A percentile compares a stretch with the other conserved stretches of the same genome.
Conservation (phyloP, 2,888 invertebrate species). For the Meiosimyza platycephala region DNA sequence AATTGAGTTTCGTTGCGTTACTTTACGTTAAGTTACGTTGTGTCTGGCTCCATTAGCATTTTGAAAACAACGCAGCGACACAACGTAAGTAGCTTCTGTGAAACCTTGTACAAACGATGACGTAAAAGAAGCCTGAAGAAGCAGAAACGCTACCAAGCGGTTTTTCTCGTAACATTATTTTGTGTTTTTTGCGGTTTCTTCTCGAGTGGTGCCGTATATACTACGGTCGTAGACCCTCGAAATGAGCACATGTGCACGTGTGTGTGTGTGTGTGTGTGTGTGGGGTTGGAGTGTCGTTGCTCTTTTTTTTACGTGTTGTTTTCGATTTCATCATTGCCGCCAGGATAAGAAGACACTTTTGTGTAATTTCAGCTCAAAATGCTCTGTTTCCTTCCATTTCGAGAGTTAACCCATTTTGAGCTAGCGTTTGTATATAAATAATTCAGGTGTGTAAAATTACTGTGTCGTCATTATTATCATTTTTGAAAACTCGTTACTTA, state of each 20-base stretch:
- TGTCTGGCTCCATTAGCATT: conserved; percentile 24
- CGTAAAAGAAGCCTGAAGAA: not conserved
- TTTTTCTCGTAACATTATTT: conserved; percentile 8
- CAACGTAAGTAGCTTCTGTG: conserved; percentile 16
- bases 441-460: too few relatives aligned
- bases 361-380: conserved; percentile 37
- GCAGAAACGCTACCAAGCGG: not conserved
- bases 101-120: not conserved
- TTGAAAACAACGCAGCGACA: conserved; percentile 3
- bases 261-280: conserved; percentile 8
- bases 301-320: conserved; percentile 40
- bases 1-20: not conserved
- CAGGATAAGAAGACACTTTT: conserved; percentile 35
- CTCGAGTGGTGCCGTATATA: conserved; percentile 15
- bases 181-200: conserved; percentile 11
- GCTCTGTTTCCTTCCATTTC: not conserved
- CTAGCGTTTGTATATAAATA: too few relatives aligned
- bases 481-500: too few relatives aligned
- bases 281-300: conserved; percentile 34
- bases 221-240: conserved; percentile 39
- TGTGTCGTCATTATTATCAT: too few relatives aligned
- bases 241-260: conserved; percentile 1
- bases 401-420: too few relatives aligned
- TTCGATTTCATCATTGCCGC: conserved; percentile 22
- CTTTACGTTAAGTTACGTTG: not conserved